Evolutionary conservation across 2,113 vertebrate species (phyloP).

Genomic region (Smithornis capensis): DNA sequence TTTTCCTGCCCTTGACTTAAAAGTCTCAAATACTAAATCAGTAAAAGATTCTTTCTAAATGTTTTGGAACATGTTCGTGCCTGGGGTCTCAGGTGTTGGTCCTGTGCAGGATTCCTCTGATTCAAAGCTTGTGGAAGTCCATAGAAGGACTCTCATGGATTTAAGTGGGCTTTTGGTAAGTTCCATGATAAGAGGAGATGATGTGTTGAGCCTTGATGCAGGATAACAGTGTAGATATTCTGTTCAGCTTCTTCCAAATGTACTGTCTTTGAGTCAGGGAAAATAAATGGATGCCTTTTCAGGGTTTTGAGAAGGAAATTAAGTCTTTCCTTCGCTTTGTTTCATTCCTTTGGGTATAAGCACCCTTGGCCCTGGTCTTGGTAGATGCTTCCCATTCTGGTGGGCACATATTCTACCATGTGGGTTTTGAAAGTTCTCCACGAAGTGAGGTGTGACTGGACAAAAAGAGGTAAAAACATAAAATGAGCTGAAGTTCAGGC

Average conservation of each 20-base stretch:
- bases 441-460: not conserved
- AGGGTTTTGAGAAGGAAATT: not conserved
- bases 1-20: not conserved
- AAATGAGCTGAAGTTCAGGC: constrained; percentile 45
- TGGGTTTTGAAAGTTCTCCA: not conserved
- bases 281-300: not conserved
- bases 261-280: not conserved
- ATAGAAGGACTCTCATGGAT: not conserved
- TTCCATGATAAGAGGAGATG: not conserved
- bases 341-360: not conserved
- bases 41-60: not conserved
- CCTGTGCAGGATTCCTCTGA: not conserved
- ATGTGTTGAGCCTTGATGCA: not conserved
- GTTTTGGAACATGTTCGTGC: not conserved
- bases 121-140: not conserved
- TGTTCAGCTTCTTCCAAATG: not conserved
- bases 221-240: not conserved
- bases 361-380: not conserved
- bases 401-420: not conserved
- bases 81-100: not conserved
- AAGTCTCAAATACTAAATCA: not conserved
- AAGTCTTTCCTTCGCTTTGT: not conserved
- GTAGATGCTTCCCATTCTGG: constrained; percentile 4
- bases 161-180: not conserved
- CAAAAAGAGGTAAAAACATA: constrained; percentile 15